Evolutionary conservation across 2,888 invertebrate species (phyloP).

Genomic region (Mesorhabditis spiculigera): DNA sequence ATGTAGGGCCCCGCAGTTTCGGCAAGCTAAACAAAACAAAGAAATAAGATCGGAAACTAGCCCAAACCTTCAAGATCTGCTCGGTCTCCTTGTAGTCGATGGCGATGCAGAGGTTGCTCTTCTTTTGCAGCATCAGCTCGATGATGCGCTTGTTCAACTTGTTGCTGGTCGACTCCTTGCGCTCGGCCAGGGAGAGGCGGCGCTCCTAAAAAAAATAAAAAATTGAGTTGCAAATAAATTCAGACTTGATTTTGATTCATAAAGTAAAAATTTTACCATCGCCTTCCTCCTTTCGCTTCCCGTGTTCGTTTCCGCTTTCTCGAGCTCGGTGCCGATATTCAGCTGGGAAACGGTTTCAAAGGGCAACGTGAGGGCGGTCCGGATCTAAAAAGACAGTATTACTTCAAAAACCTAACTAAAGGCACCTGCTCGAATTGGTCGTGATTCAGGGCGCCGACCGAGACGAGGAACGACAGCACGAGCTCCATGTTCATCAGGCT

Average conservation of each 20-base stretch:
- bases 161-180: slow-evolving; percentile 22
- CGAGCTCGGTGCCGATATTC: slow-evolving; percentile 20
- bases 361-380: slow-evolving; percentile 24
- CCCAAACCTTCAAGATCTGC: slow-evolving; percentile 69
- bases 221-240: neutral
- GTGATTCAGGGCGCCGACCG: slow-evolving; percentile 20
- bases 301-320: slow-evolving; percentile 19
- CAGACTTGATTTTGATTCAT: neutral
- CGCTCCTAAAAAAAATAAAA: neutral
- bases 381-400: neutral
- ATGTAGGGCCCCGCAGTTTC: slow-evolving; percentile 75
- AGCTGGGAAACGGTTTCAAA: slow-evolving; percentile 16
- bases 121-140: slow-evolving; percentile 70
- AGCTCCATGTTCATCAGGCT: slow-evolving; percentile 43
- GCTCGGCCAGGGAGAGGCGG: slow-evolving; percentile 17
- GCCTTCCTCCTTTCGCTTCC: neutral
- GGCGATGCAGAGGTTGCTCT: slow-evolving; percentile 84
- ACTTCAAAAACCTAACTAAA: slow-evolving; percentile 5
- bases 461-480: slow-evolving; percentile 31
- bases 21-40: slow-evolving; percentile 55
- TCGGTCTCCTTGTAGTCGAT: slow-evolving; percentile 75
- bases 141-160: slow-evolving; percentile 67
- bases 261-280: neutral
- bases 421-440: slow-evolving; percentile 21
- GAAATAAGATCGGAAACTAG: neutral